Evolutionary conservation across 2,113 vertebrate species (phyloP).

Genomic region (Heloderma charlesbogerti): DNA sequence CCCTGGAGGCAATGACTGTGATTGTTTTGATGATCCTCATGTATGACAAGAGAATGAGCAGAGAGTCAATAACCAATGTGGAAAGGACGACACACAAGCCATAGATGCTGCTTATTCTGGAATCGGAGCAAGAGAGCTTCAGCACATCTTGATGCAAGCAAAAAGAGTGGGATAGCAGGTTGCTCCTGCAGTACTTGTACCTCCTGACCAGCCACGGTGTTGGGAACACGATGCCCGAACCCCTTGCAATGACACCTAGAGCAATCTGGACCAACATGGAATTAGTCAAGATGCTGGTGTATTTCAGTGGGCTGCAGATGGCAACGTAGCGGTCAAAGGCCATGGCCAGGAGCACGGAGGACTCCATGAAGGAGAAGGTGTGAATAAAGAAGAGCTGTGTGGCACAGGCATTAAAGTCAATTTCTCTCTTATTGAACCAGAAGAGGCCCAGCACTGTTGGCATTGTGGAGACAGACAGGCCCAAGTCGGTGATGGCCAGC

Average conservation of each 20-base stretch:
- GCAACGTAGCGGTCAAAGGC: too few species aligned
- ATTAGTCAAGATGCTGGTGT: slow-evolving; percentile 51
- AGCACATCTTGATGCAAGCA: slow-evolving; percentile 34
- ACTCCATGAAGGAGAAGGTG: too few species aligned
- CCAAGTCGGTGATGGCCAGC: slow-evolving; percentile 64
- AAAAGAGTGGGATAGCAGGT: slow-evolving; percentile 10
- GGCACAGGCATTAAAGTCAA: slow-evolving; percentile 63
- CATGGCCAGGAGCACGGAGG: too few species aligned
- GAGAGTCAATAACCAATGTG: background rate
- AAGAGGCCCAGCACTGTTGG: slow-evolving; percentile 69
- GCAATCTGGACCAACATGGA: background rate
- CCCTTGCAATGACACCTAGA: background rate
- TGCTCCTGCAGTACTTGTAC: background rate
- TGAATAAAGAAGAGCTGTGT: slow-evolving; percentile 68
- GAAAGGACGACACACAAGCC: slow-evolving; percentile 21
- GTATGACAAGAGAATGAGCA: slow-evolving; percentile 5
- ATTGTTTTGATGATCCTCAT: slow-evolving; percentile 4
- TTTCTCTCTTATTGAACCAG: slow-evolving; percentile 53
- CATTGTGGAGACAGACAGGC: slow-evolving; percentile 39
- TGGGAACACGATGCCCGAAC: background rate
- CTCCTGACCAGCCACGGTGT: background rate
- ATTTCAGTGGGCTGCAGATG: slow-evolving; percentile 48
- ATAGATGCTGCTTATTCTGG: slow-evolving; percentile 1
- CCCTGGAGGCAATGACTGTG: background rate
- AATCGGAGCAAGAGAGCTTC: slow-evolving; percentile 24